phyloP scores from a whole-genome alignment of 1,140 invertebrate genomes.

The Trachymyrmex cornetzi region DNA sequence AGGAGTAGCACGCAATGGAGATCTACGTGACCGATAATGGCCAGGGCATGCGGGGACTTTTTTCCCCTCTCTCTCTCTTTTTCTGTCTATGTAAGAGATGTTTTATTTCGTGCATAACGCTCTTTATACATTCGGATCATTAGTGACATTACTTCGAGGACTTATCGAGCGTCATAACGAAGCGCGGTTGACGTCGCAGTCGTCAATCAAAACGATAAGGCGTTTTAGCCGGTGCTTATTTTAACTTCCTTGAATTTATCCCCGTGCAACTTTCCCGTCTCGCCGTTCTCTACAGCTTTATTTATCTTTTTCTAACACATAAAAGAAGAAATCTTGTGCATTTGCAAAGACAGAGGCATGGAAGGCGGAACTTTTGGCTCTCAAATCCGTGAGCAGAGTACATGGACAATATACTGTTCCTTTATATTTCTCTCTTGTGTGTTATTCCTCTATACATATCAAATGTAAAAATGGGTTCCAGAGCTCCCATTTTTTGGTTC shows the following conservation, averaged over 20 bases:
- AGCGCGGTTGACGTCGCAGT: slow-evolving; percentile 19
- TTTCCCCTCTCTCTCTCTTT: slow-evolving; percentile 6
- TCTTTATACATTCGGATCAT: slow-evolving; percentile 58
- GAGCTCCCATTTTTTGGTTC: neutral
- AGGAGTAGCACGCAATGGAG: slow-evolving; percentile 65
- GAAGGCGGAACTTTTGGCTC: neutral
- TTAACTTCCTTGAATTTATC: slow-evolving; percentile 34
- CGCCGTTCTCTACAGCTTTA: neutral
- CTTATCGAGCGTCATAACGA: slow-evolving; percentile 44
- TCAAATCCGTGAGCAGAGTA: neutral
- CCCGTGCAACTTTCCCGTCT: slow-evolving; percentile 5
- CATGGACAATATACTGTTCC: neutral
- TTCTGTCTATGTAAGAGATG: slow-evolving; percentile 33
- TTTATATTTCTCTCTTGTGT: neutral
- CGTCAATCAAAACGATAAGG: slow-evolving; percentile 58
- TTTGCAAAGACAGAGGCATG: neutral
- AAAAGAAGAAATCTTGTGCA: slow-evolving; percentile 3
- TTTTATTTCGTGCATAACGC: slow-evolving; percentile 68
- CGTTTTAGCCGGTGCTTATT: slow-evolving; percentile 53
- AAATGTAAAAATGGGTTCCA: neutral
- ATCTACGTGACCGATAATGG: slow-evolving; percentile 69
- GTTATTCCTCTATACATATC: neutral
- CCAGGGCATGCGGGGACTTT: slow-evolving; percentile 26
- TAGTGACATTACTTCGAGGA: slow-evolving; percentile 56
- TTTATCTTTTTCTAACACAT: slow-evolving; percentile 2